Percentiles rank a stretch among this genome's conserved stretches.
These are phyloP conservation scores for Geotrypetes seraphini DNA, from an alignment of 2,797 vertebrate species.

Conservation along the genomic window DNA sequence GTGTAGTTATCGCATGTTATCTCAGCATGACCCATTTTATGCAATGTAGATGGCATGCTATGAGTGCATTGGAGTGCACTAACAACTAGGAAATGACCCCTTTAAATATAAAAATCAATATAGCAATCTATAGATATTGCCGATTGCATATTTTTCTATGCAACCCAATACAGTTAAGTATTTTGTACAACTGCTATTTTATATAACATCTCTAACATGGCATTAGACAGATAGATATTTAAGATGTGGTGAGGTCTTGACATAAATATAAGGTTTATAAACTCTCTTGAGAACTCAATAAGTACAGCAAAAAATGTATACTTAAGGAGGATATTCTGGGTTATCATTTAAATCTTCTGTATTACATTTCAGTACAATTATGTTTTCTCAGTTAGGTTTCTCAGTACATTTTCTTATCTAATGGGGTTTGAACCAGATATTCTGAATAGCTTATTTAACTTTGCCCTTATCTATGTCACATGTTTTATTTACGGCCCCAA, in stretches of 20 bases:
- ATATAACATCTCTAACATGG: constrained; percentile 15
- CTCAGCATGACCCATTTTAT: no score
- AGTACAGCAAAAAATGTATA: no score
- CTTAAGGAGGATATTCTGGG: no score
- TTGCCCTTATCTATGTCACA: background rate
- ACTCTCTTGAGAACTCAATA: rapidly evolving
- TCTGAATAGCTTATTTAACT: constrained; percentile 12
- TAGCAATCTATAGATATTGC: background rate
- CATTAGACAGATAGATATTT: constrained; percentile 9
- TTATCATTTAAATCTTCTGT: background rate
- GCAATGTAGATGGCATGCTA: no score
- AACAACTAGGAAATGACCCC: no score
- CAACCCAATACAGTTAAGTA: constrained; percentile 7
- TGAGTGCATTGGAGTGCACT: no score
- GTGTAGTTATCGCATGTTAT: no score
- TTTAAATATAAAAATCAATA: constrained; percentile 22
- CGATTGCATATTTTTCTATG: constrained; percentile 8
- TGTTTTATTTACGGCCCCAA: background rate
- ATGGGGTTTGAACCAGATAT: constrained; percentile 16
- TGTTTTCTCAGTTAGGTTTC: constrained; percentile 10
- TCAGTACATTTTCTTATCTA: constrained; percentile 12
- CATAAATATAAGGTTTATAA: no score
- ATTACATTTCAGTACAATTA: background rate
- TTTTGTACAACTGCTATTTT: constrained; percentile 1
- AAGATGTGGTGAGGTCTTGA: no score